Base-by-base conservation (phyloP, 2,797 vertebrate genomes). In the Pelodytes ibericus region DNA sequence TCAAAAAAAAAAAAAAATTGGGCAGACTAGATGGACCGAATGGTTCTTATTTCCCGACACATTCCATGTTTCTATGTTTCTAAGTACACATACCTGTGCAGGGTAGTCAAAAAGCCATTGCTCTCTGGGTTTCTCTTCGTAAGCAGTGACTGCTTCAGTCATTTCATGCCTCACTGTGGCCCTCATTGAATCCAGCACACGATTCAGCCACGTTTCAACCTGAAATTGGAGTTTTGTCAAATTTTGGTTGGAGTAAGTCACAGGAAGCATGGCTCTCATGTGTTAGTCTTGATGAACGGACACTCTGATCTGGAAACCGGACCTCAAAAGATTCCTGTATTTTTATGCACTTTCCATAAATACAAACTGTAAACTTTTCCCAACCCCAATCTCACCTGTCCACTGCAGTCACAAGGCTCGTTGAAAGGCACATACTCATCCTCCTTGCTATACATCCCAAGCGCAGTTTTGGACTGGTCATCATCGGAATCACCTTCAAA, bases 101-200 rank as follows among this genome's bases (percentile, higher is more conserved):
- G 96, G 95, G 67, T 95, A 98, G 82, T 99, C 96, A 65, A 98
- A 96, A 72, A 99, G 91, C 96, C 97, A 99, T 82, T 96, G 97
- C 3, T 99, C 96, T 72, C 98, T 92, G 0, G 93, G 91, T 81
- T 97, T 99, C 66, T 97, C 95, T 78, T 98, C 96, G 0, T 96
- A 98, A 0, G 94, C 87, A 0, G 27, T 58, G 13, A 98, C 91
- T 0, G 92, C 95, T 75, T 94, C 92, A 0, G 90, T 90, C 95
- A 99, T 93, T 84, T 94, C 88, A 0, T 94, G 90, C 25, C 95
- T 91, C 26, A 99, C 93, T 0, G 97, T 95, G 64, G 91, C 87
- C 62, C 93, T 92, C 98, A 98, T 97, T 69, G 87, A 86, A 65
- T 92, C 84, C 68, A 99, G 89, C 2, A 99, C 90, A 0, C 75